phyloP scores from a whole-genome alignment of 1,140 invertebrate species.

The Drosophila bipectinata region DNA sequence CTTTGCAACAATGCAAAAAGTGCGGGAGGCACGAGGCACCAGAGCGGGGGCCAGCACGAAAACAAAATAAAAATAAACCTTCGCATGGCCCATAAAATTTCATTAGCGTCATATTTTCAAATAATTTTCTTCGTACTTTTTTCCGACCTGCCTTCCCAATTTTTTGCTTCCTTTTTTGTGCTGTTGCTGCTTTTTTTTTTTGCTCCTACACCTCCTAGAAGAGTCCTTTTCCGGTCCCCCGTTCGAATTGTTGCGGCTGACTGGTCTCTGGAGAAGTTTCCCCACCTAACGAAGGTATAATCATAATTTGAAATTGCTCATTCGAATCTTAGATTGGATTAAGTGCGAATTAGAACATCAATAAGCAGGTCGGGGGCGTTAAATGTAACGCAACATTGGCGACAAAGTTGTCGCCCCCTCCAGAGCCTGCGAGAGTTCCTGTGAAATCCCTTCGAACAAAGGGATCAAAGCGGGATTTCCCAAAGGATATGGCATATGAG shows the following conservation, averaged over 20 bases:
- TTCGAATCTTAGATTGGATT: slow-evolving; percentile 82
- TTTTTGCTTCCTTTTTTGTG: slow-evolving; percentile 38
- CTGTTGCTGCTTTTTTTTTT: slow-evolving; percentile 39
- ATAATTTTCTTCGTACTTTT: slow-evolving; percentile 78
- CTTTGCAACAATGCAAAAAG: slow-evolving; percentile 69
- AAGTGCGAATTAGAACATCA: slow-evolving; percentile 82
- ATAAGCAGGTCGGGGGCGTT: slow-evolving; percentile 60
- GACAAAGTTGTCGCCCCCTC: slow-evolving; percentile 36
- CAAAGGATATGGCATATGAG: slow-evolving; percentile 20
- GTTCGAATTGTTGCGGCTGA: slow-evolving; percentile 68
- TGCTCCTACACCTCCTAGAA: slow-evolving; percentile 51
- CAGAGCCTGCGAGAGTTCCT: background rate
- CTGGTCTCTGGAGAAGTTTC: slow-evolving; percentile 60
- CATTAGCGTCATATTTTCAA: slow-evolving; percentile 82
- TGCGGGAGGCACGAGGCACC: background rate
- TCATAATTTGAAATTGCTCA: slow-evolving; percentile 82
- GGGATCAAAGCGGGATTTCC: slow-evolving; percentile 75
- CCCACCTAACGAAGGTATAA: slow-evolving; percentile 68
- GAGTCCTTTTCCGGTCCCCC: slow-evolving; percentile 26
- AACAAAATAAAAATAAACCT: slow-evolving; percentile 81
- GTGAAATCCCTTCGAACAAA: slow-evolving; percentile 34
- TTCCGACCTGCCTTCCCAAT: slow-evolving; percentile 32
- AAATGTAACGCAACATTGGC: slow-evolving; percentile 74
- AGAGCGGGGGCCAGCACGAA: slow-evolving; percentile 42
- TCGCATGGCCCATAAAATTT: slow-evolving; percentile 81